Conservation (phyloP, 1,140 invertebrate genomes). For the Trichonephila clavata region DNA sequence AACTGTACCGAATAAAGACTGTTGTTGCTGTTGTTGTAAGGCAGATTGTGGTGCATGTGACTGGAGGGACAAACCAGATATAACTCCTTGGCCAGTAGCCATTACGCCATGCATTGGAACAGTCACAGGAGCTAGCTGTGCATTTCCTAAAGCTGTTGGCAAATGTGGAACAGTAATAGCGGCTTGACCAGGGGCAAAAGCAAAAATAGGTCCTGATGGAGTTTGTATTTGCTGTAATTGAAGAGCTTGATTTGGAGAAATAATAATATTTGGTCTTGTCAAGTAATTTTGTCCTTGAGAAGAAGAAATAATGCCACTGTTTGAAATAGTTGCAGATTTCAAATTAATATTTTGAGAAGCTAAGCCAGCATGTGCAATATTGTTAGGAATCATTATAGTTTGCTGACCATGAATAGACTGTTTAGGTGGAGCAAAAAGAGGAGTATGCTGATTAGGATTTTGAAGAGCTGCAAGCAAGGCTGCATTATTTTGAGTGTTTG, state of each 20-base stretch:
- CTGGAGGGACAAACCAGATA: slow-evolving; percentile 72
- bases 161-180: slow-evolving; percentile 73
- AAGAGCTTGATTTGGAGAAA: slow-evolving; percentile 79
- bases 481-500: slow-evolving; percentile 74
- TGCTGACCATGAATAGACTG: slow-evolving; percentile 74
- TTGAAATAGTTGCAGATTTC: slow-evolving; percentile 49
- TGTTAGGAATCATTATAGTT: slow-evolving; percentile 77
- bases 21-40: slow-evolving; percentile 70
- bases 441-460: slow-evolving; percentile 76
- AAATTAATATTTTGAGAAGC: slow-evolving; percentile 68
- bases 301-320: slow-evolving; percentile 67
- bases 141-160: slow-evolving; percentile 49
- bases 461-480: slow-evolving; percentile 78
- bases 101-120: slow-evolving; percentile 71
- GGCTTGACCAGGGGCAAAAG: slow-evolving; percentile 79
- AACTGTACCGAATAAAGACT: slow-evolving; percentile 75
- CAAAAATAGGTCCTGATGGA: slow-evolving; percentile 82
- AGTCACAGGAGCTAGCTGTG: slow-evolving; percentile 62
- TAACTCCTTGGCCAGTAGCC: slow-evolving; percentile 69
- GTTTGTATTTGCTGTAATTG: slow-evolving; percentile 82
- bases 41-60: slow-evolving; percentile 73
- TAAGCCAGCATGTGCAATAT: slow-evolving; percentile 19
- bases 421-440: slow-evolving; percentile 57
- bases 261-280: slow-evolving; percentile 73
- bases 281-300: slow-evolving; percentile 61